Conservation (phyloP, 2,113 vertebrate species). For the Clarias macrocephalus region DNA sequence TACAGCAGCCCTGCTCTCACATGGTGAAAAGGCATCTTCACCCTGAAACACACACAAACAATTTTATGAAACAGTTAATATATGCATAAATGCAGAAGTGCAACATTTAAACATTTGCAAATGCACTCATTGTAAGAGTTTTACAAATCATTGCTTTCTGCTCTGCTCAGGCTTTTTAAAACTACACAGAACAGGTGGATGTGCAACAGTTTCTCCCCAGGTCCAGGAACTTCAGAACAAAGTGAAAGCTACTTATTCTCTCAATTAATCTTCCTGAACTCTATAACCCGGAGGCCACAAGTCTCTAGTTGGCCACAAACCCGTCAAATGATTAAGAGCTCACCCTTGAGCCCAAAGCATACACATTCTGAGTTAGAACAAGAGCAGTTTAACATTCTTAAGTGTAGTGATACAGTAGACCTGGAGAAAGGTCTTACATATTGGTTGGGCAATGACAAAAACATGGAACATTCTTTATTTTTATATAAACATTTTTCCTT, state of each 20-base stretch:
- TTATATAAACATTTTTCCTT: no score
- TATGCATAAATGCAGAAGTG: background rate
- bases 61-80: slow-evolving; percentile 1
- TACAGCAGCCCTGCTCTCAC: slow-evolving; percentile 95
- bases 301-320: background rate
- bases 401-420: background rate
- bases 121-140: background rate
- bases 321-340: background rate
- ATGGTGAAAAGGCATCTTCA: slow-evolving; percentile 99
- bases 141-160: background rate
- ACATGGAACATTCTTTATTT: background rate
- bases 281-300: background rate
- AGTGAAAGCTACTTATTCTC: background rate
- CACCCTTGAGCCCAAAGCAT: background rate
- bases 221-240: background rate
- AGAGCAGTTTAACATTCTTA: background rate
- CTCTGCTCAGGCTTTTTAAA: background rate
- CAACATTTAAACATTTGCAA: background rate
- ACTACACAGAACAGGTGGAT: background rate
- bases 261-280: slow-evolving; percentile 5
- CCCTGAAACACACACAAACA: slow-evolving; percentile 69
- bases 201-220: background rate
- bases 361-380: background rate
- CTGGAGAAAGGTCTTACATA: background rate
- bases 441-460: background rate